phyloP scores from a whole-genome alignment of 2,797 vertebrate genomes.

The Phataginus tricuspis region DNA sequence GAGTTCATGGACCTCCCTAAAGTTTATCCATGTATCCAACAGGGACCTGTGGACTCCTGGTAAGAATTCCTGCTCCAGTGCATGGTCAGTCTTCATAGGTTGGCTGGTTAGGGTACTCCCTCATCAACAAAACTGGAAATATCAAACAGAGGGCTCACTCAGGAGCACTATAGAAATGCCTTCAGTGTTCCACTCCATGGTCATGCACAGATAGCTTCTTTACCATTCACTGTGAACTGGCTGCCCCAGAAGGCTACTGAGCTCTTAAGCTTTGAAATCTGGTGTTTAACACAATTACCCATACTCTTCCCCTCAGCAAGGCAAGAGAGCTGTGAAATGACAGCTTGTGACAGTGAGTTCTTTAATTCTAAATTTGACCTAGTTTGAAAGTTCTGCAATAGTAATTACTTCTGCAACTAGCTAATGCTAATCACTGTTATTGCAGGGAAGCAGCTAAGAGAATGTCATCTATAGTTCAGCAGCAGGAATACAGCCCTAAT shows the following conservation, averaged over 20 bases:
- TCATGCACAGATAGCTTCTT: not conserved
- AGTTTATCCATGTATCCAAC: not conserved
- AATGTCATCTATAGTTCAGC: slow-evolving; percentile 82
- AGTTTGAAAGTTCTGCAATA: slow-evolving; percentile 27
- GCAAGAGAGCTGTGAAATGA: not conserved
- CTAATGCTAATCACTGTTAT: slow-evolving; percentile 45
- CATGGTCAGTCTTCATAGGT: not conserved
- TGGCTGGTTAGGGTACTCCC: not conserved
- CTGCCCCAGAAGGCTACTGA: not conserved
- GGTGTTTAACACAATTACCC: not conserved
- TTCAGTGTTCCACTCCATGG: not conserved
- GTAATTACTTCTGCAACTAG: not conserved
- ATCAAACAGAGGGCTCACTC: not conserved
- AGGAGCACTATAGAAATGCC: not conserved
- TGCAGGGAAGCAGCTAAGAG: slow-evolving; percentile 87
- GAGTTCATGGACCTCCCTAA: not conserved
- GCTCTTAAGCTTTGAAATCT: not conserved
- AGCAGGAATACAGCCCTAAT: slow-evolving; percentile 86
- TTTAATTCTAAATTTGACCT: not conserved
- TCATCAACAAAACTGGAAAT: not conserved
- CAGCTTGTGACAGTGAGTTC: not conserved
- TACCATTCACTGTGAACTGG: not conserved
- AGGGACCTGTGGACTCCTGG: not conserved
- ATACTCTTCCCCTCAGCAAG: not conserved
- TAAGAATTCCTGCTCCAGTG: not conserved